phyloP scores from a whole-genome alignment of 2,113 vertebrate genomes.

The Nannospalax galili region DNA sequence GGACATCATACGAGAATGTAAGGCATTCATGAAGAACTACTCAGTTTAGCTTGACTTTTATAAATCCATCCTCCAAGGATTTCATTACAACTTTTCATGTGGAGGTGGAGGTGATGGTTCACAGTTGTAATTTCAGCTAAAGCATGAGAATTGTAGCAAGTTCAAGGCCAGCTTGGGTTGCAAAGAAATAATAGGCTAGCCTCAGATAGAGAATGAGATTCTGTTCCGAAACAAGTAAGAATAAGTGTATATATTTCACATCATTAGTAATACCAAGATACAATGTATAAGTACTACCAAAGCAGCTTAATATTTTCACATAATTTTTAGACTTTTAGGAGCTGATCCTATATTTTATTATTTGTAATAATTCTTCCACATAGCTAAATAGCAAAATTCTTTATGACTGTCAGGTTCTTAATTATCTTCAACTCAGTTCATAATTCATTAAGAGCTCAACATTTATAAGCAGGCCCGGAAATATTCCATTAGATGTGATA shows the following conservation, averaged over 20 bases:
- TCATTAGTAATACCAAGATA: neutral
- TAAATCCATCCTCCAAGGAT: slow-evolving; percentile 11
- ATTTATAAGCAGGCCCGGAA: neutral
- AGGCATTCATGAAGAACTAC: slow-evolving; percentile 9
- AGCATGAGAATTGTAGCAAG: neutral
- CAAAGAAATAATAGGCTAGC: neutral
- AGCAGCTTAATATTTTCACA: neutral
- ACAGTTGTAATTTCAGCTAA: neutral
- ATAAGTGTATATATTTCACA: neutral
- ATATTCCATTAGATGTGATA: neutral
- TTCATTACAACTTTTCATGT: slow-evolving; percentile 48
- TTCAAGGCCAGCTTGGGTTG: neutral
- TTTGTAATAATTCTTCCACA: slow-evolving; percentile 1
- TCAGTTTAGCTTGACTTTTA: slow-evolving; percentile 50
- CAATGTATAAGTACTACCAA: neutral
- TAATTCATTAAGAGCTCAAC: neutral
- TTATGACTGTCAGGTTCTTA: neutral
- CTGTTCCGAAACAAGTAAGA: neutral
- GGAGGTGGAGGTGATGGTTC: neutral
- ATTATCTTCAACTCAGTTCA: neutral
- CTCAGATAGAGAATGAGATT: neutral
- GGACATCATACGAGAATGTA: slow-evolving; percentile 30
- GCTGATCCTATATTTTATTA: neutral
- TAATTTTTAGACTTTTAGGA: slow-evolving; percentile 9
- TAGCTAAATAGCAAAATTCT: neutral